Conservation (phyloP, 2,113 vertebrate species). For the Pelobates fuscus region DNA sequence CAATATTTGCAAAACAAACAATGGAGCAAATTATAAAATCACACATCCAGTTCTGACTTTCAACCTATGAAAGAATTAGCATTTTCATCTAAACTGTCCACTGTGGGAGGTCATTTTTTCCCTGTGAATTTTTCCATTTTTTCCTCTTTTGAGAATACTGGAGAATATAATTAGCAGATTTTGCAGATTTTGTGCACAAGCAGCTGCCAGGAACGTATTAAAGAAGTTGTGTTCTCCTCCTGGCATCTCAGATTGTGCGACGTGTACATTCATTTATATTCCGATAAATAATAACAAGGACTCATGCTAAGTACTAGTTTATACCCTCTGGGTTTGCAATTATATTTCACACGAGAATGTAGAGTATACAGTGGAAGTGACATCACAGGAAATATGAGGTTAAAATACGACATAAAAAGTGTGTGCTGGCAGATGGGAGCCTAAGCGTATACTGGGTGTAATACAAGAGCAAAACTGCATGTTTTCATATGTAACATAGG, state of each 20-base stretch:
- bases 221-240: background rate
- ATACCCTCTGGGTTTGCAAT: no score
- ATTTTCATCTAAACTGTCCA: conserved; percentile 3
- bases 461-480: no score
- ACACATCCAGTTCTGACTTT: no score
- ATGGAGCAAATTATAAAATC: no score
- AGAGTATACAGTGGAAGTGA: no score
- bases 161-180: conserved; percentile 18
- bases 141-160: background rate
- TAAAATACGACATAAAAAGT: no score
- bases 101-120: background rate
- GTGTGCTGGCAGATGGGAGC: no score
- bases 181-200: background rate
- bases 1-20: no score
- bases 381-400: no score
- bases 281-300: background rate
- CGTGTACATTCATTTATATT: conserved; percentile 8
- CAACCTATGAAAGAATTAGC: background rate
- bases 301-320: background rate
- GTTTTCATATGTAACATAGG: no score
- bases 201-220: conserved; percentile 14
- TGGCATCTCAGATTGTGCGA: background rate
- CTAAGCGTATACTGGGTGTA: no score
- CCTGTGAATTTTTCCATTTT: conserved; percentile 2
- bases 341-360: no score